These are phyloP conservation scores for Saturnia pavonia DNA, from an alignment of 2,888 invertebrate genomes.

Conservation along the genomic window DNA sequence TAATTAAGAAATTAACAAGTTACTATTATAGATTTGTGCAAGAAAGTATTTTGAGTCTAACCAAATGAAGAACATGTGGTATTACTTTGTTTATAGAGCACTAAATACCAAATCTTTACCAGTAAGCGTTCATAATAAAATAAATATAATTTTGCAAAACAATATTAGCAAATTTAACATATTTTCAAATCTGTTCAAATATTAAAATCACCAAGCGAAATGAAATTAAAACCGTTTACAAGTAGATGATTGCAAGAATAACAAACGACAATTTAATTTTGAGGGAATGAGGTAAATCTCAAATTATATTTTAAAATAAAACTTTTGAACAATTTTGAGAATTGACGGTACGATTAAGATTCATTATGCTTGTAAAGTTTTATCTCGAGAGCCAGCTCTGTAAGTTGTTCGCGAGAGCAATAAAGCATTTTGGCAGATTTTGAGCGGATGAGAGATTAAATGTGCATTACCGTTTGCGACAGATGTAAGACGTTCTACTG, in stretches of 20 bases:
- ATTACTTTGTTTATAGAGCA: too few species aligned
- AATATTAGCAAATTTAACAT: neutral
- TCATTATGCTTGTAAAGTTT: constrained; percentile 80
- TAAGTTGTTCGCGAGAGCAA: constrained; percentile 70
- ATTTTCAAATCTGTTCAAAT: constrained; percentile 7
- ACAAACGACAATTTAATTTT: constrained; percentile 72
- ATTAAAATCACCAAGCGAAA: constrained; percentile 34
- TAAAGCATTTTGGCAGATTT: constrained; percentile 80
- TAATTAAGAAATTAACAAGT: neutral
- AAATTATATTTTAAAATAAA: constrained; percentile 75
- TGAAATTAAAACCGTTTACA: constrained; percentile 59
- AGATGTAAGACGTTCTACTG: constrained; percentile 47
- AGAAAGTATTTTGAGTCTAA: too few species aligned
- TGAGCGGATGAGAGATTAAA: constrained; percentile 74
- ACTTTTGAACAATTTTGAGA: constrained; percentile 72
- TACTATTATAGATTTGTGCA: too few species aligned
- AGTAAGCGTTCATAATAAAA: neutral
- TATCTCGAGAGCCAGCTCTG: constrained; percentile 69
- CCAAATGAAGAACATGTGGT: too few species aligned
- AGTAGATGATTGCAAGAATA: constrained; percentile 68
- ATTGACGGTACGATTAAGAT: constrained; percentile 77
- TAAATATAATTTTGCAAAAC: neutral
- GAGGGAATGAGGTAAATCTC: constrained; percentile 63
- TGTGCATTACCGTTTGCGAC: constrained; percentile 72
- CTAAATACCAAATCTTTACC: neutral